Base-by-base conservation (phyloP, 2,113 vertebrate genomes). In the Amazona vittata region DNA sequence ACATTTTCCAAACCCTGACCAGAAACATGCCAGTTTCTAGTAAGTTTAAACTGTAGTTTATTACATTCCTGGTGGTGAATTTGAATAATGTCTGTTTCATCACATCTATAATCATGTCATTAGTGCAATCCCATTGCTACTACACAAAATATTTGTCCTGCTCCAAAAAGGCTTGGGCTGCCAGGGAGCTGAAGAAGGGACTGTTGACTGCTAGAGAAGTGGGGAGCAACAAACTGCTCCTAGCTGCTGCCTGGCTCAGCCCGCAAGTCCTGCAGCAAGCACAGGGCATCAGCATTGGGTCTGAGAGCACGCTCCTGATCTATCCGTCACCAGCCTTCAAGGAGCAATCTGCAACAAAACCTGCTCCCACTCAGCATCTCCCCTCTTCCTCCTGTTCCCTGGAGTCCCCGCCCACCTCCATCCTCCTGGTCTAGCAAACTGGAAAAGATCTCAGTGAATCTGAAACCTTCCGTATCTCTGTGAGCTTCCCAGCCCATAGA, bases 241-340 rank as follows among this genome's bases (percentile, higher is more conserved):
- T 26, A n/a, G 52, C 21, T 11, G 6, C 53, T 64, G 43, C 37
- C 44, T 25, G 49, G 24, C 62, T 43, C 18, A 65, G 74, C 68
- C 25, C 26, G 10, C 4, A 3, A 47, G 29, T 22, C 26, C 80
- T 60, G 57, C 80, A 70, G 50, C 31, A 84, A 71, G 41, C 46
- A 49, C 3, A 10, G 31, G 22, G 31, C 12, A 49, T 43, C 35
- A 64, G 4, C 0, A 0, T 9, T 2, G 17, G 10, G 9, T 5
- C 46, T n/a, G 50, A 85, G 49, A 28, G 37, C n/a, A 19, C 22
- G 31, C 13, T 49, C 29, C 60, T 43, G 15, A 68, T 39, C 21
- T 57, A 41, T 33, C 29, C 33, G 21, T 52, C 35, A 76, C 29
- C 55, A 28, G 11, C 39, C 22, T 70, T 80, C 26, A 19, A 49